These are phyloP conservation scores for Galerucella calmariensis DNA, from an alignment of 2,888 invertebrate genomes.

Conservation along the genomic window DNA sequence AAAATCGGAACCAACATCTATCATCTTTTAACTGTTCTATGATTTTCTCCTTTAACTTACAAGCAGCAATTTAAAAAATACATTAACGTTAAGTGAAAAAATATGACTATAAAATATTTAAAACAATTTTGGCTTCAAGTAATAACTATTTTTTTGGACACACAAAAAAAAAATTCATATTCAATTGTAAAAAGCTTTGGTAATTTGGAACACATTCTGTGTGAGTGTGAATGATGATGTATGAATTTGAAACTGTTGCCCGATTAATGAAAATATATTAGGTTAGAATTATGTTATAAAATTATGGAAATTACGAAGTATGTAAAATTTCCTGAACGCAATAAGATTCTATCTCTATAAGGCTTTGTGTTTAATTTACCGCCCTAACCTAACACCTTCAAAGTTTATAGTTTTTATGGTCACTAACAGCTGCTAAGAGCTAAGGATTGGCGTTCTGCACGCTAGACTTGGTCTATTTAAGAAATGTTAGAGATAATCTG, in stretches of 20 bases:
- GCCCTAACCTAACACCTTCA: background rate
- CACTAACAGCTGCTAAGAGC: too few species aligned
- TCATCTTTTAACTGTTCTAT: too few species aligned
- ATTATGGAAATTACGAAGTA: constrained; percentile 63
- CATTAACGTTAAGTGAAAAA: too few species aligned
- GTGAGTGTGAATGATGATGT: constrained; percentile 17
- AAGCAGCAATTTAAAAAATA: too few species aligned
- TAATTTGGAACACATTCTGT: constrained; percentile 1
- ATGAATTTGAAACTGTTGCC: constrained; percentile 45
- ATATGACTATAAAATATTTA: too few species aligned
- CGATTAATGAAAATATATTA: constrained; percentile 51
- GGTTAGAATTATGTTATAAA: constrained; percentile 62
- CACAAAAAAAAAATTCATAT: too few species aligned
- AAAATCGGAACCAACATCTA: too few species aligned
- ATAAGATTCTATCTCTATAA: constrained; percentile 67
- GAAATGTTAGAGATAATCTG: too few species aligned
- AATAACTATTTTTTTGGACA: too few species aligned
- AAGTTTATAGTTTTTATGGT: background rate
- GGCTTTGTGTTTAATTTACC: constrained; percentile 27
- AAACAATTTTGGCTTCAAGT: background rate
- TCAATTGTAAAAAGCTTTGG: background rate
- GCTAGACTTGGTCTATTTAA: too few species aligned
- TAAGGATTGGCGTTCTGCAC: too few species aligned
- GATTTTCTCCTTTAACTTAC: too few species aligned
- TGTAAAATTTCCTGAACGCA: constrained; percentile 68